These are phyloP conservation scores for Limnephilus lunatus DNA, from an alignment of 2,888 invertebrate species.

Conservation along the genomic window DNA sequence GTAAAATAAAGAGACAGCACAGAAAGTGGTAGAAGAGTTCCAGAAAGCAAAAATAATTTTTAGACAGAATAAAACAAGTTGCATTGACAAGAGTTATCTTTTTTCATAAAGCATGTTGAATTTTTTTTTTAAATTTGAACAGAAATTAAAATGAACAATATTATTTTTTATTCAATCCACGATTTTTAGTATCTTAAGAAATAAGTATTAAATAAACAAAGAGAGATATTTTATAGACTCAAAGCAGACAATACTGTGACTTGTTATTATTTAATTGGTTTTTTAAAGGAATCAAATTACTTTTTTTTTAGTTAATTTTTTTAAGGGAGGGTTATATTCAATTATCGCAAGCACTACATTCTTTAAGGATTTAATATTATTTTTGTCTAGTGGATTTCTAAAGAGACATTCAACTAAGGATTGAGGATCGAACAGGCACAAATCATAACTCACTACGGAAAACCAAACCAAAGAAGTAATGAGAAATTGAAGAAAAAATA, in stretches of 20 bases:
- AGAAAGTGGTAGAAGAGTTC: slow-evolving; percentile 53
- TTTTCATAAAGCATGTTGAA: not conserved
- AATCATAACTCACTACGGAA: slow-evolving; percentile 57
- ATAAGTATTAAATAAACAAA: not conserved
- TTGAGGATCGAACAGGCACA: slow-evolving; percentile 62
- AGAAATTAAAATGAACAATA: not conserved
- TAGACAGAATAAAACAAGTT: slow-evolving; percentile 6
- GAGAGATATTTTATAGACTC: not conserved
- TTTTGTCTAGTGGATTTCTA: slow-evolving; percentile 45
- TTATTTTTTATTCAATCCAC: not conserved
- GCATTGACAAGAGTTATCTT: not conserved
- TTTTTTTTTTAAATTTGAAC: not conserved
- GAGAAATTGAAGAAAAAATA: slow-evolving; percentile 64
- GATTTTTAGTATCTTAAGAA: not conserved
- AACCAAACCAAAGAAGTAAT: slow-evolving; percentile 57
- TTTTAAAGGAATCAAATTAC: slow-evolving; percentile 40
- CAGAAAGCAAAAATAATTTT: slow-evolving; percentile 61
- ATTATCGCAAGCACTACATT: slow-evolving; percentile 57
- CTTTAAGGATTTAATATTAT: slow-evolving; percentile 42
- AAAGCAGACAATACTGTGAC: slow-evolving; percentile 35
- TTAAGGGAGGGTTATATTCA: slow-evolving; percentile 37
- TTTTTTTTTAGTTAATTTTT: slow-evolving; percentile 39
- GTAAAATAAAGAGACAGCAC: slow-evolving; percentile 61
- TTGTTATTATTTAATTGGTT: slow-evolving; percentile 36
- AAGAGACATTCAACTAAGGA: slow-evolving; percentile 58